Conservation (phyloP, 2,888 invertebrate species). For the Phyllotreta striolata region DNA sequence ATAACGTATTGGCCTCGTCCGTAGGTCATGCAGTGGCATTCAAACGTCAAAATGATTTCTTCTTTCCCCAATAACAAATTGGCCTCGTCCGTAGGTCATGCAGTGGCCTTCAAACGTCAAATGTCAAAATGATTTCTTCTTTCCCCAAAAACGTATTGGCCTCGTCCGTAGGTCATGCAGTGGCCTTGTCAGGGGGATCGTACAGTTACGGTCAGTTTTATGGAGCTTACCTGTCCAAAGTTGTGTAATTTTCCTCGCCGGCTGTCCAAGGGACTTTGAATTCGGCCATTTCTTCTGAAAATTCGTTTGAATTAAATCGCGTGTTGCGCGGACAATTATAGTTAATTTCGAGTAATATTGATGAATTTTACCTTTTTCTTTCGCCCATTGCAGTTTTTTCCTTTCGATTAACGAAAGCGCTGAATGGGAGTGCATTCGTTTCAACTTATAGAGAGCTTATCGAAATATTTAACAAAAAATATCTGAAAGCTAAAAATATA, state of each 20-base stretch:
- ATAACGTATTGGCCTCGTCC: neutral
- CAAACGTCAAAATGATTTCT: neutral
- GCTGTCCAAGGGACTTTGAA: conserved; percentile 79
- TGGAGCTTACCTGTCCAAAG: conserved; percentile 14
- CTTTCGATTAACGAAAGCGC: conserved; percentile 78
- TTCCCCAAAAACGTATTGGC: neutral
- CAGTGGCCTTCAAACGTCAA: neutral
- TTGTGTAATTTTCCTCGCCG: conserved; percentile 35
- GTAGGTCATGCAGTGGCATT: neutral
- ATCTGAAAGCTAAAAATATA: conserved; percentile 45
- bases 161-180: neutral
- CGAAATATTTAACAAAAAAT: conserved; percentile 36
- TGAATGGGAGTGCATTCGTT: conserved; percentile 27
- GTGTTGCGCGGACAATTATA: neutral
- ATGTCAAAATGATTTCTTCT: neutral
- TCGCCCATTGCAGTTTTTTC: conserved; percentile 93
- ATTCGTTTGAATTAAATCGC: conserved; percentile 22
- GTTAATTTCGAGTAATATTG: neutral
- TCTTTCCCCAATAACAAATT: neutral
- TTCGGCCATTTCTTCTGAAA: conserved; percentile 82
- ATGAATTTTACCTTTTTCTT: conserved; percentile 78
- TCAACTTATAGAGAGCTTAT: conserved; percentile 6
- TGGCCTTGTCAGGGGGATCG: neutral
- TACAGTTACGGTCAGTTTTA: neutral
- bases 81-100: neutral